A percentile compares a stretch with the other conserved stretches of the same genome.
phyloP scores from a whole-genome alignment of 2,113 vertebrate species.

The Anolis sagrei region DNA sequence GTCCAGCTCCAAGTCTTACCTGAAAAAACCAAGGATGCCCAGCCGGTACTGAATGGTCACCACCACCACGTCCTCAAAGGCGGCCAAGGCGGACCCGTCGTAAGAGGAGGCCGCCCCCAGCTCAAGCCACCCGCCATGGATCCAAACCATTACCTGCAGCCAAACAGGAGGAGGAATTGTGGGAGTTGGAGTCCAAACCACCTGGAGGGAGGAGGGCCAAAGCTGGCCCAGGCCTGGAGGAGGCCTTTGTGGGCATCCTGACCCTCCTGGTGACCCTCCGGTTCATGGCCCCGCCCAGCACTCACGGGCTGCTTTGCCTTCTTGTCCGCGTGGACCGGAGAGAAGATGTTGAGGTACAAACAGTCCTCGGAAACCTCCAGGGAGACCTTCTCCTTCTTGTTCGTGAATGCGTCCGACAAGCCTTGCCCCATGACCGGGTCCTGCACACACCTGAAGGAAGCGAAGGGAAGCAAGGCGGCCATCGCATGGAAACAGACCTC shows the following conservation, averaged over 20 bases:
- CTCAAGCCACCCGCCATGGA: slow-evolving; percentile 46
- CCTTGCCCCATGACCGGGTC: background rate
- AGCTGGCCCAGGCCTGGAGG: too few relatives aligned
- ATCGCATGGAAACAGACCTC: too few relatives aligned
- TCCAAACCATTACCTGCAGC: slow-evolving; percentile 66
- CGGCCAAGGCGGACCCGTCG: slow-evolving; percentile 48
- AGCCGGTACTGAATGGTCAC: slow-evolving; percentile 64
- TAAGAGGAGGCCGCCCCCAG: slow-evolving; percentile 52
- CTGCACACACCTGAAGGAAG: background rate
- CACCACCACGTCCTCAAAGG: slow-evolving; percentile 51
- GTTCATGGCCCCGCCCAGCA: too few relatives aligned
- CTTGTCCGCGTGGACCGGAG: background rate
- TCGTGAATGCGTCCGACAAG: background rate
- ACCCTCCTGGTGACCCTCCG: too few relatives aligned
- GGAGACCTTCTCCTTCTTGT: background rate
- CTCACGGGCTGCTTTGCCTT: background rate
- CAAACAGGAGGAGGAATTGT: background rate
- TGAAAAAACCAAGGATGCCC: slow-evolving; percentile 61
- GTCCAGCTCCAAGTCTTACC: slow-evolving; percentile 42
- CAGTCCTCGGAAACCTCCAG: background rate
- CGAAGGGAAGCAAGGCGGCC: too few relatives aligned
- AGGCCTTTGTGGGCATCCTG: too few relatives aligned
- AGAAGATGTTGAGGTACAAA: background rate
- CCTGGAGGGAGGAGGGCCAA: too few relatives aligned
- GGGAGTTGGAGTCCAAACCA: too few relatives aligned